Evolutionary conservation across 35 echinoderm and acorn worm genomes (phyloP), one percentile per base, ranked within the genome.

Genomic region (Diadema setosum): DNA sequence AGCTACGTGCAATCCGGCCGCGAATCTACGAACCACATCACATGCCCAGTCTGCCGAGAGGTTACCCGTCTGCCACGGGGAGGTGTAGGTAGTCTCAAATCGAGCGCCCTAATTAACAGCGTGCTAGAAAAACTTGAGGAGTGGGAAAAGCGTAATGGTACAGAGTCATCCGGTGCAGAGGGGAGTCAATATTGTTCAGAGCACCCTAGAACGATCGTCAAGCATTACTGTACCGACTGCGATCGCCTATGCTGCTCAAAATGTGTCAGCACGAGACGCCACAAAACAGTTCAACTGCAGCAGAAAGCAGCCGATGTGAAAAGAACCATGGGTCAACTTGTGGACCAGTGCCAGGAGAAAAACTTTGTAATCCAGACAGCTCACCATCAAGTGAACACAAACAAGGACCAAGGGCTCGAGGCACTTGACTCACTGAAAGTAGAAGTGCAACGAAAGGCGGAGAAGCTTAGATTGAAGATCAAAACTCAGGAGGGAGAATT

Each of bases 1-100:
- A 78, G 73, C 44, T 78, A 41, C 21, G 73, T 78, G 73, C 36
- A 43, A 18, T 44, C 35, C 2, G 73, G 73, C 73, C 73, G 35
- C 23, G 73, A 44, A 42, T n/a, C 73, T 35, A 41, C 33, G 2
- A 42, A 14, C 17, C 27, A 24, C 7, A 78, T 78, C 8, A 43
- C 73, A 7, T 78, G 73, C 37, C 73, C 73, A 15, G 73, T 78
- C 5, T 78, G 73, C 73, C 33, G 73, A 44, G 37, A 15, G 18
- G 73, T 78, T n/a, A 78, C 73, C 73, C 73, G 73, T n/a, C 73
- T 78, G 20, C 73, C 73, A 3, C 73, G 73, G 39, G 73, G 44
- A 15, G 73, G 73, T 25, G 73, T 78, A 21, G 73, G 27, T 5
- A 41, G 73, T n/a, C 20, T 78, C 35, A 78, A 78, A 41, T 21